Evolutionary conservation across 2,797 vertebrate species (phyloP).

Genomic region (Hylomyscus alleni): DNA sequence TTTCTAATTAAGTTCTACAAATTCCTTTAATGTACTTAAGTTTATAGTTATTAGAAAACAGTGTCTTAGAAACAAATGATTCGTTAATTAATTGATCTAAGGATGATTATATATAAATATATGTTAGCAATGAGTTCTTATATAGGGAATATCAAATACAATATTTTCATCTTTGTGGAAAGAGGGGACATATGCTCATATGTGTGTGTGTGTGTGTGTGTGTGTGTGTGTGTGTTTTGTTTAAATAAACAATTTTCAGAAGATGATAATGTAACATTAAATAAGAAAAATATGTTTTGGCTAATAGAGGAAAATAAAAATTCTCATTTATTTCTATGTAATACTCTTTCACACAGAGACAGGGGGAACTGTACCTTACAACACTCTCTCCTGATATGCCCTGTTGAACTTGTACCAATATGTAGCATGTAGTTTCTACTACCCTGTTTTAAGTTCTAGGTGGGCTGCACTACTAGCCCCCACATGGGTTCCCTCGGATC

Average conservation of each 20-base stretch:
- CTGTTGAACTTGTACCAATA: background rate
- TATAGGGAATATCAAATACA: background rate
- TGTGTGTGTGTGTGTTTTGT: no score
- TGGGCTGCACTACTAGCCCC: background rate
- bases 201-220: background rate
- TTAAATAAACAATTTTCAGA: background rate
- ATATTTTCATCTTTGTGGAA: background rate
- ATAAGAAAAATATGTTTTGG: background rate
- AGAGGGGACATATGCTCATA: background rate
- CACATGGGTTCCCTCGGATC: background rate
- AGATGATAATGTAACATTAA: background rate
- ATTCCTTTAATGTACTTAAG: background rate
- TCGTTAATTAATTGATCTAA: slow-evolving; percentile 3
- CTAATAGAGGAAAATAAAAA: background rate
- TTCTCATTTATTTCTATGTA: slow-evolving; percentile 21
- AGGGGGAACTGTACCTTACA: background rate
- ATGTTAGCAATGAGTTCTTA: background rate
- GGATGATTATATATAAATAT: background rate
- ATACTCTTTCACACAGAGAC: background rate
- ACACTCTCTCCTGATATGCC: background rate
- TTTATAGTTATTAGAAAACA: background rate
- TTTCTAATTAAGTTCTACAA: background rate
- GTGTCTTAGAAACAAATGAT: background rate
- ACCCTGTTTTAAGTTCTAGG: background rate
- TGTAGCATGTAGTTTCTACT: background rate